Evolutionary conservation across 2,888 invertebrate species (phyloP), one percentile per base, ranked within the genome.

Genomic region (Charanyca ferruginea): DNA sequence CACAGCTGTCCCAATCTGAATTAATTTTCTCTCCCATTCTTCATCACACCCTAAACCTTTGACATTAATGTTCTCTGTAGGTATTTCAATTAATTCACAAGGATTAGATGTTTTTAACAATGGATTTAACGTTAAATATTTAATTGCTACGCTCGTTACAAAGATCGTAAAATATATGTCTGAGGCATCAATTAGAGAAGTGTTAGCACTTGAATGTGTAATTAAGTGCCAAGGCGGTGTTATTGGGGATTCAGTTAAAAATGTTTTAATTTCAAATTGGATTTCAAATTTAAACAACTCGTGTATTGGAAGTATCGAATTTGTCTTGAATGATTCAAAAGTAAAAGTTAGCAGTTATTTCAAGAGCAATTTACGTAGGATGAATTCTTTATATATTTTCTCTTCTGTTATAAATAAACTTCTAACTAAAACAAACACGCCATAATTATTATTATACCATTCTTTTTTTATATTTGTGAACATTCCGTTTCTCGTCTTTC

Each of bases 131-230:
- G 73, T 88, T 83, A 87, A 90, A 88, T 89, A 89, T 90, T 90
- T 89, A 88, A 90, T 89, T 89, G 85, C 81, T 81, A 57, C 79
- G 75, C 84, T 88, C 87, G 87, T 87, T 87, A 85, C 82, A 79
- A 81, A 76, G 77, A 77, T 89, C 86, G 86, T 88, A 90, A 91
- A 90, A 85, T 87, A 85, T 84, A 80, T 85, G 85, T 84, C 85
- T 85, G 82, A 87, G 86, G 83, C 87, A 87, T 89, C 89, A 90
- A 91, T 91, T 91, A 90, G 77, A 81, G 87, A 84, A 86, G 84
- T 87, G 80, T 85, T 84, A 83, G 84, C 83, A 85, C 83, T 81
- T 87, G 86, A 90, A 90, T 87, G 85, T 87, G 87, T 89, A 90
- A 91, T 90, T 90, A 90, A 85, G 79, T 78, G 74, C 81, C 76